Conservation (phyloP, 23 tunicate species). For the Halocynthia roretzi region DNA sequence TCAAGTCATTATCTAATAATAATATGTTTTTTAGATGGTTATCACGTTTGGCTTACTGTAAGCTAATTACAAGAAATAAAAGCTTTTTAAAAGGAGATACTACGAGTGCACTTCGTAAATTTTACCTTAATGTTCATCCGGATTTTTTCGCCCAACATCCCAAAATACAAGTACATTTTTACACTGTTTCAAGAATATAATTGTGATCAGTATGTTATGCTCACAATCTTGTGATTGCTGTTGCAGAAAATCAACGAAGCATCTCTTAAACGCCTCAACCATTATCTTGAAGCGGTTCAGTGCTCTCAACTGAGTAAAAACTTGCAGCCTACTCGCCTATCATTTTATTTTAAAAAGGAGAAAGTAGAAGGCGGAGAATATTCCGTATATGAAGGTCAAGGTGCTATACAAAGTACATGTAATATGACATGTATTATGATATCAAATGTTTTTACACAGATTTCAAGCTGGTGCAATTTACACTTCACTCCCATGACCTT, state of each 20-base stretch:
- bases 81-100: neutral
- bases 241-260: slow-evolving; percentile 27
- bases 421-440: neutral
- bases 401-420: no score
- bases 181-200: neutral
- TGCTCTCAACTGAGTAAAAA: slow-evolving; percentile 15
- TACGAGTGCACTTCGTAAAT: slow-evolving; percentile 12
- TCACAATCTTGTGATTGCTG: neutral
- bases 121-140: slow-evolving; percentile 24
- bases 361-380: neutral
- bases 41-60: no score
- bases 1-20: no score
- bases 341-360: slow-evolving; percentile 8
- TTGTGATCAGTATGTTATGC: neutral
- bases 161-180: slow-evolving; percentile 8
- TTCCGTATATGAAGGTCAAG: neutral
- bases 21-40: no score
- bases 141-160: slow-evolving; percentile 33
- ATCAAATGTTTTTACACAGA: neutral
- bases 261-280: slow-evolving; percentile 16
- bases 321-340: slow-evolving; percentile 10
- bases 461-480: slow-evolving; percentile 21
- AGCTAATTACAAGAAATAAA: no score
- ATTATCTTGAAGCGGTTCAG: slow-evolving; percentile 16
- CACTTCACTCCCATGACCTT: slow-evolving; percentile 21